Evolutionary conservation across 2,113 vertebrate genomes (phyloP).

Genomic region (Saimiri boliviensis): DNA sequence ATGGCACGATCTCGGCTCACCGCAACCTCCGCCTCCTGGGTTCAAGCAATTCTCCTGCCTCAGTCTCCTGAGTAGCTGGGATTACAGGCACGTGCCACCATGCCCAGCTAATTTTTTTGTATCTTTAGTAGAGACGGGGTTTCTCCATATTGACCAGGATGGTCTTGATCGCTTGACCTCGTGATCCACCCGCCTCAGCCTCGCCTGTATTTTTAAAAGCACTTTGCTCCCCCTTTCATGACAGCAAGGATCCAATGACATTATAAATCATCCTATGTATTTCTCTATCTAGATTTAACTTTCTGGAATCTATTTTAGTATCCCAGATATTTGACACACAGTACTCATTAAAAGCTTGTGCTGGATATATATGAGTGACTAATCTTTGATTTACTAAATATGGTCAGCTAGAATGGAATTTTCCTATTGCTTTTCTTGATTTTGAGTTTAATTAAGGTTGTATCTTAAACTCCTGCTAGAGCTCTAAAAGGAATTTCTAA

Average conservation of each 20-base stretch:
- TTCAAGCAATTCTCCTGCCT: too few species aligned
- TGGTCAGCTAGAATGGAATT: background rate
- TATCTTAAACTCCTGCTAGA: background rate
- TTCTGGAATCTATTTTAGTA: background rate
- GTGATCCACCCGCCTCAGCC: too few species aligned
- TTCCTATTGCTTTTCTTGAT: constrained; percentile 21
- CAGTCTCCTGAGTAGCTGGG: too few species aligned
- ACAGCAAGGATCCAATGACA: background rate
- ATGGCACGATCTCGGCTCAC: too few species aligned
- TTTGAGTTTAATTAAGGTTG: constrained; percentile 56
- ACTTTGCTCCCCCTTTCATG: background rate
- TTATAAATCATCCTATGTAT: background rate
- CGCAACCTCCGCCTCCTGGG: too few species aligned
- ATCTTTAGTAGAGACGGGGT: too few species aligned
- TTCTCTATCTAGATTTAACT: background rate
- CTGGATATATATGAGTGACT: background rate
- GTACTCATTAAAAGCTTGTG: background rate
- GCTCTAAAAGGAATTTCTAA: background rate
- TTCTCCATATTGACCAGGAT: too few species aligned
- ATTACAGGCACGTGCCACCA: too few species aligned
- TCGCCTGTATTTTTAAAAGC: background rate
- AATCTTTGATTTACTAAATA: background rate
- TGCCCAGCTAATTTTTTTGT: too few species aligned
- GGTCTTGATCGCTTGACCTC: too few species aligned
- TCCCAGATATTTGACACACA: background rate